A percentile compares a stretch with the other conserved stretches of the same genome.
These are phyloP conservation scores for Lasioglossum lativentre DNA, from an alignment of 2,888 invertebrate genomes.

Conservation along the genomic window DNA sequence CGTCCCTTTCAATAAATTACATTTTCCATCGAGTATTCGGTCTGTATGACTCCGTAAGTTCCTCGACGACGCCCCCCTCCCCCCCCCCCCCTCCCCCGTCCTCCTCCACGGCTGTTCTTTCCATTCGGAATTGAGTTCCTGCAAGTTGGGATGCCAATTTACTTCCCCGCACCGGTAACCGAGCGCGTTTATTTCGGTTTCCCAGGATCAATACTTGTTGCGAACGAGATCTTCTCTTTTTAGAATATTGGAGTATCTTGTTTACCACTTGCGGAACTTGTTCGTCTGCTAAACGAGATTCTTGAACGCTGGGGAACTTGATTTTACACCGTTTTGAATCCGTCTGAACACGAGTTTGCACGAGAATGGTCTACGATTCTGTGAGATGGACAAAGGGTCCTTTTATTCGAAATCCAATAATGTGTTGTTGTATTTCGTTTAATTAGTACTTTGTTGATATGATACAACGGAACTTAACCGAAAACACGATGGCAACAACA, in stretches of 20 bases:
- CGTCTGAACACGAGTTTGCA: not conserved
- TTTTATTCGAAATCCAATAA: too few species aligned
- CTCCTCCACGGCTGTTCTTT: not conserved
- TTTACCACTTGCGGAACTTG: not conserved
- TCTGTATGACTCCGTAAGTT: not conserved
- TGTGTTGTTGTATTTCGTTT: too few species aligned
- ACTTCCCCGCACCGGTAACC: conserved; percentile 4
- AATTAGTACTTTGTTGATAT: too few species aligned
- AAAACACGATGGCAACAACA: too few species aligned
- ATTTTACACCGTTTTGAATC: not conserved
- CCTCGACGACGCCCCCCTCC: not conserved
- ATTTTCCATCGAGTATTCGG: conserved; percentile 35
- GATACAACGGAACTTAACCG: too few species aligned
- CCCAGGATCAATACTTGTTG: conserved; percentile 38
- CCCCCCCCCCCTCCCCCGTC: not conserved
- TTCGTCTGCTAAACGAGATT: not conserved
- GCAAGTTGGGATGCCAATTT: conserved; percentile 25
- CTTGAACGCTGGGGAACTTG: not conserved
- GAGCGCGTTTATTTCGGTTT: conserved; percentile 21
- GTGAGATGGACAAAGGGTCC: too few species aligned
- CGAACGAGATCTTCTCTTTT: not conserved
- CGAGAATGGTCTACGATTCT: not conserved
- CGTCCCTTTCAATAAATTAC: conserved; percentile 35
- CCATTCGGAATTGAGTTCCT: conserved; percentile 38
- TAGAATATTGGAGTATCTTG: not conserved